Evolutionary conservation across 2,797 vertebrate species (phyloP).

Genomic region (Melanotaenia nigrans): DNA sequence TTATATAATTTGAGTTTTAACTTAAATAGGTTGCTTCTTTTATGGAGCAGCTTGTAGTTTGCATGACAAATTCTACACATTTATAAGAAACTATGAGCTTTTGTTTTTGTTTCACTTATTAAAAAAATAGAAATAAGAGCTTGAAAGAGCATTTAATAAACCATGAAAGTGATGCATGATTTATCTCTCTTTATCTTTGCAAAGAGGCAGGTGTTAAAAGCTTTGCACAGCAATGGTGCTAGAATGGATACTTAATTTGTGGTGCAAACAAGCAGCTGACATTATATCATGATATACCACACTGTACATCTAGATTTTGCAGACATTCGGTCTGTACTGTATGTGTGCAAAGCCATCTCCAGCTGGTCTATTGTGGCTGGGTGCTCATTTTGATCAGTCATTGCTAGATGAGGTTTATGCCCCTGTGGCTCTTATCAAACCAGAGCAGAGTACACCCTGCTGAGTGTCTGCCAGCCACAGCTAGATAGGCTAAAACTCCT

Average conservation of each 20-base stretch:
- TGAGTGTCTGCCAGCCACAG: conserved; percentile 63
- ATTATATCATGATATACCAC: neutral
- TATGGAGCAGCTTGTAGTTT: conserved; percentile 9
- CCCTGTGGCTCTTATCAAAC: conserved; percentile 83
- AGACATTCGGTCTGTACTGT: conserved; percentile 11
- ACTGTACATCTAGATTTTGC: conserved; percentile 27
- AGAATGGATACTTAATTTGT: conserved; percentile 2
- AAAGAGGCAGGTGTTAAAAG: conserved; percentile 37
- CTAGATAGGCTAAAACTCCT: conserved; percentile 51
- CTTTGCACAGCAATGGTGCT: neutral
- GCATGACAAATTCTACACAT: neutral
- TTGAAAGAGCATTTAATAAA: conserved; percentile 30
- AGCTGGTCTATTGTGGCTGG: conserved; percentile 35
- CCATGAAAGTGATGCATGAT: conserved; percentile 27
- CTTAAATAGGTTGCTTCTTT: neutral
- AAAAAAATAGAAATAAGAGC: conserved; percentile 35
- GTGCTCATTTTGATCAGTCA: conserved; percentile 68
- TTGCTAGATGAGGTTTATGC: conserved; percentile 69
- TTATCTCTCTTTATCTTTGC: conserved; percentile 17
- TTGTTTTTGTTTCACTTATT: neutral
- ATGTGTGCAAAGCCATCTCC: conserved; percentile 21
- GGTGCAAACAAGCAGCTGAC: conserved; percentile 5
- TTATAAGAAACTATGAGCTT: conserved; percentile 1
- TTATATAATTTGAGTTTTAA: neutral
- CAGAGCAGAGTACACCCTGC: conserved; percentile 72